Conservation (phyloP, 2,797 vertebrate species). For the Hippocampus kuda region DNA sequence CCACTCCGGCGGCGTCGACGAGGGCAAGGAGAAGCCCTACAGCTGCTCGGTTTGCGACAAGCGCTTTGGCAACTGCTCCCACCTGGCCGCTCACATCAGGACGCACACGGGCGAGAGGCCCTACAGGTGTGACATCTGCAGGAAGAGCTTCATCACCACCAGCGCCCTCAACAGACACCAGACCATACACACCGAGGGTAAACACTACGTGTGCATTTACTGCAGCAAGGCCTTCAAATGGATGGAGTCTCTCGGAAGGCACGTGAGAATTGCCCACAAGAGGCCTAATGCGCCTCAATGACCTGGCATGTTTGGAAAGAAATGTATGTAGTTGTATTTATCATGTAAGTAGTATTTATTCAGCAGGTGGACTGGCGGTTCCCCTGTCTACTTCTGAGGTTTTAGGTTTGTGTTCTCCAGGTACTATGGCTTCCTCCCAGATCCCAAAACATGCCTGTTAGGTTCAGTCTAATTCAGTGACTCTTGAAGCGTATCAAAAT, state of each 20-base stretch:
- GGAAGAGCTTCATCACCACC: slow-evolving; percentile 58
- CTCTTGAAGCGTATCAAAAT: neutral
- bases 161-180: slow-evolving; percentile 63
- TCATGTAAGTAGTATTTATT: neutral
- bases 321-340: neutral
- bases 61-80: slow-evolving; percentile 59
- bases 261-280: slow-evolving; percentile 51
- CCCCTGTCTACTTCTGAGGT: neutral
- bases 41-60: slow-evolving; percentile 59
- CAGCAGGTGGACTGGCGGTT: neutral
- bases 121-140: slow-evolving; percentile 58
- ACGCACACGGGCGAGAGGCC: slow-evolving; percentile 64
- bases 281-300: slow-evolving; percentile 29
- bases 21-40: slow-evolving; percentile 52
- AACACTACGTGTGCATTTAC: slow-evolving; percentile 50
- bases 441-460: neutral
- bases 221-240: slow-evolving; percentile 61
- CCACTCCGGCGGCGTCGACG: slow-evolving; percentile 36
- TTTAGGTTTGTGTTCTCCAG: neutral
- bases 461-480: neutral
- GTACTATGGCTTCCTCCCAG: neutral
- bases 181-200: slow-evolving; percentile 62
- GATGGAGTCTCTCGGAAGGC: slow-evolving; percentile 61
- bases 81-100: slow-evolving; percentile 60
- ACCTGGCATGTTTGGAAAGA: neutral